Base-by-base conservation (phyloP, 2,113 vertebrate genomes). In the Recurvirostra avosetta region DNA sequence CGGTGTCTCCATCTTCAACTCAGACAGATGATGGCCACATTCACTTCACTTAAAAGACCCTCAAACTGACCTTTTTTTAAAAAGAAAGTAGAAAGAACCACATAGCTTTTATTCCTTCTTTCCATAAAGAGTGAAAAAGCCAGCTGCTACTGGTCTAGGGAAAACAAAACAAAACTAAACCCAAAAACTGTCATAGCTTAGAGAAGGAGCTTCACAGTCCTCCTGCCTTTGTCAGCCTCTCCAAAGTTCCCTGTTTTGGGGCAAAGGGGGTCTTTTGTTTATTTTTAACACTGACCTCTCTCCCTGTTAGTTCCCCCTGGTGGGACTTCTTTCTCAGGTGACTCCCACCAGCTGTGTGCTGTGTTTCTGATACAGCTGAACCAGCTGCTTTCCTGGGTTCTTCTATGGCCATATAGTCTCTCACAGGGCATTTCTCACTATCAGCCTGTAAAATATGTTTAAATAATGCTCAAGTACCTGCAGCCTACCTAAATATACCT, bases 181-280 rank as follows among this genome's bases (percentile, higher is more conserved):
- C 47, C 36, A 7, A 27, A 38, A 75, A 3, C 11, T 45, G 2
- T 18, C 36, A 41, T 40, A 82, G 26, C 6, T 56, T 47, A 30
- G 19, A 68, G 9, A 62, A 73, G 22, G 9, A 68, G 6, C 16
- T 9, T 78, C 30, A 68, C 12, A 38, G 16, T 22, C 49, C 29
- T 82, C 18, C 15, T 70, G 8, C 11, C 8, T 41, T 78, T 73
- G 2, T 26, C n/a, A 74, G 0, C 21, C 18, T 53, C 76, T 30
- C 19, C 15, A 34, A 62, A 82, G 20, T 25, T 19, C 13, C 19
- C 12, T 59, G 2, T 11, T 47, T 27, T 23, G 22, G 6, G 9
- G 7, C 4, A 73, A 83, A 43, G 2, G 3, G 5, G 5, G 4
- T 52, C 11, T 18, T 62, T 20, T 20, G 4, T 0, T 22, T 58